phyloP scores from a whole-genome alignment of 2,888 invertebrate species.

The Caenorhabditis zanzibari region DNA sequence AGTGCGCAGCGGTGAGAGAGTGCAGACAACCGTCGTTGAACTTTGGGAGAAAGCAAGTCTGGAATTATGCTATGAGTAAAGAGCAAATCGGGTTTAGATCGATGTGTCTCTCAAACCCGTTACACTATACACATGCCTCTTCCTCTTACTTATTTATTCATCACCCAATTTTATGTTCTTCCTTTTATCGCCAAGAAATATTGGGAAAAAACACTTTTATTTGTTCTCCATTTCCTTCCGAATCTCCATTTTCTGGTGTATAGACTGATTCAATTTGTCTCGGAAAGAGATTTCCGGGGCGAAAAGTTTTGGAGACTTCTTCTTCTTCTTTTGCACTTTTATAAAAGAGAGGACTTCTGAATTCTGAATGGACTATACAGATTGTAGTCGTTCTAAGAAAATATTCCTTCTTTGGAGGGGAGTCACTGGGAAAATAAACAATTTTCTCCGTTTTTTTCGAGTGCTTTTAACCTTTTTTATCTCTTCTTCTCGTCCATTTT shows the following conservation, averaged over 20 bases:
- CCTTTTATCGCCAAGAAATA: too few species aligned
- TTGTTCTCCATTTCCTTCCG: slow-evolving; percentile 19
- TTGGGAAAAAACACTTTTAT: slow-evolving; percentile 14
- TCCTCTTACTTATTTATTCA: slow-evolving; percentile 45
- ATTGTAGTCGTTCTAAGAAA: too few species aligned
- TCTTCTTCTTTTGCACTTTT: slow-evolving; percentile 36
- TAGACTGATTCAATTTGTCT: slow-evolving; percentile 50
- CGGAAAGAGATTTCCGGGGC: slow-evolving; percentile 12
- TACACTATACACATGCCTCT: slow-evolving; percentile 1
- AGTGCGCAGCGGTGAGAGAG: too few species aligned
- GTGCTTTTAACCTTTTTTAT: slow-evolving; percentile 26
- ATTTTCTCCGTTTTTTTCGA: slow-evolving; percentile 27
- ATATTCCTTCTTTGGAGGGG: slow-evolving; percentile 11
- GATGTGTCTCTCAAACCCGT: too few species aligned
- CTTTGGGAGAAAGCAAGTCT: too few species aligned
- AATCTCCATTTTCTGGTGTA: slow-evolving; percentile 6
- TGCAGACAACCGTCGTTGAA: too few species aligned
- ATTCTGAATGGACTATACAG: neutral
- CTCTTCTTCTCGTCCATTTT: slow-evolving; percentile 19
- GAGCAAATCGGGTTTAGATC: too few species aligned
- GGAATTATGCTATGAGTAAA: too few species aligned
- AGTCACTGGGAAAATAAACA: slow-evolving; percentile 48
- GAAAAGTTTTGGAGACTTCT: neutral
- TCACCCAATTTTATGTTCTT: slow-evolving; percentile 42
- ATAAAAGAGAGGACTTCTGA: slow-evolving; percentile 20